Conservation (phyloP, 2,797 vertebrate species). For the Karalla daura region DNA sequence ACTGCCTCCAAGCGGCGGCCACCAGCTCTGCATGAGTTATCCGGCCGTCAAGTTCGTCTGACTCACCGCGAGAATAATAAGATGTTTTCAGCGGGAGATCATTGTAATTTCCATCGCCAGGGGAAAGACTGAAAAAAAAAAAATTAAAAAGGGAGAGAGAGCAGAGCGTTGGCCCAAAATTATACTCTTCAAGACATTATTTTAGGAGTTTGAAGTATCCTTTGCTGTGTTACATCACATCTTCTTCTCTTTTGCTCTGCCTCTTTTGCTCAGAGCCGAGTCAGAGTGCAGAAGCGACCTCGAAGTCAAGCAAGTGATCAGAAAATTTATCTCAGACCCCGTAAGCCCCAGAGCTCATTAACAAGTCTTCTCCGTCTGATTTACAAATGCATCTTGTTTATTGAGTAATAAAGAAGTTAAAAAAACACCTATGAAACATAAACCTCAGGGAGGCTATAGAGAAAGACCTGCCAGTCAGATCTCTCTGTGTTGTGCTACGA, state of each 20-base stretch:
- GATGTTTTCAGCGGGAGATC: neutral
- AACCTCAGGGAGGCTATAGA: conserved; percentile 21
- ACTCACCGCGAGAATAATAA: neutral
- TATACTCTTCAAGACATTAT: no score
- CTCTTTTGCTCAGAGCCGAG: no score
- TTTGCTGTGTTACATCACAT: neutral
- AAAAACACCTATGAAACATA: conserved; percentile 53
- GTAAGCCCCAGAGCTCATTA: conserved; percentile 19
- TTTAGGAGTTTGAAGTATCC: no score
- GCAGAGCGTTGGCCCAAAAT: neutral
- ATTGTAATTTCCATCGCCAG: neutral
- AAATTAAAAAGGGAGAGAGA: no score
- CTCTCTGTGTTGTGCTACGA: conserved; percentile 21
- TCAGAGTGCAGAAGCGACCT: no score
- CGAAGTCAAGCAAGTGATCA: no score
- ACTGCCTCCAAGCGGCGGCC: conserved; percentile 55
- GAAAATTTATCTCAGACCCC: no score
- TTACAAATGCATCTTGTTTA: conserved; percentile 61
- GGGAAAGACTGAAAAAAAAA: no score
- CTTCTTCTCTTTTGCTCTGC: neutral
- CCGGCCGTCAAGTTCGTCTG: neutral
- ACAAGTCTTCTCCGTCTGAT: conserved; percentile 46
- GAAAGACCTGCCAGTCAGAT: conserved; percentile 44
- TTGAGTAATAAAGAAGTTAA: conserved; percentile 53
- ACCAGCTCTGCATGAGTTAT: conserved; percentile 13